A percentile compares a stretch with the other conserved stretches of the same genome.
phyloP scores from a whole-genome alignment of 92 coral and sea anemone genomes.

The Zoanthus sansibaricus region DNA sequence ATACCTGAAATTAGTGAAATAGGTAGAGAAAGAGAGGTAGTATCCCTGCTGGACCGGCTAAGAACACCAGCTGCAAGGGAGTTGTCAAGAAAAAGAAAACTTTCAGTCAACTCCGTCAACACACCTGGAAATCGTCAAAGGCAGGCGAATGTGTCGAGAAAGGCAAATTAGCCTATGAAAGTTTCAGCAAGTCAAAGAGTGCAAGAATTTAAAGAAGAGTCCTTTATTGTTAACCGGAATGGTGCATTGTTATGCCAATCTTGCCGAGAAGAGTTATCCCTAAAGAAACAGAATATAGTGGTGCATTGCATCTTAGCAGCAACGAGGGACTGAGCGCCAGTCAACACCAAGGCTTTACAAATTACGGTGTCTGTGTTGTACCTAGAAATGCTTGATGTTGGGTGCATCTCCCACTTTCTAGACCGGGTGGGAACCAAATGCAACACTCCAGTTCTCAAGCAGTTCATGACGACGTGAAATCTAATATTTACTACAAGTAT shows the following conservation, averaged over 20 bases:
- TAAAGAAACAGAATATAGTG: slow-evolving; percentile 42
- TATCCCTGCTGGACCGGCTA: background rate
- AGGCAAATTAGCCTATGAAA: background rate
- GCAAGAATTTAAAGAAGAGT: slow-evolving; percentile 45
- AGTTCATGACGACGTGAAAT: too few relatives aligned
- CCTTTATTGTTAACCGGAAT: background rate
- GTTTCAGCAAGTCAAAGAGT: slow-evolving; percentile 32
- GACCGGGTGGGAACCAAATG: too few relatives aligned
- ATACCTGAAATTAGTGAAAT: background rate
- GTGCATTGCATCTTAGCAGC: background rate
- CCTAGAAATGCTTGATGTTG: too few relatives aligned
- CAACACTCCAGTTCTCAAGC: too few relatives aligned
- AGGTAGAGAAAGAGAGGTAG: slow-evolving; percentile 18
- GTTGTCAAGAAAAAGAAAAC: background rate
- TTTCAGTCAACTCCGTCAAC: background rate
- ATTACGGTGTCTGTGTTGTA: too few relatives aligned
- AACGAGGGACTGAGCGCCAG: too few relatives aligned
- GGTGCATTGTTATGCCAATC: too few relatives aligned
- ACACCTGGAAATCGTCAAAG: background rate
- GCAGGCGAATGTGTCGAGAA: background rate
- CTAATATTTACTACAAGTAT: too few relatives aligned
- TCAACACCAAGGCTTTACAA: too few relatives aligned
- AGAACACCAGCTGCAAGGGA: background rate
- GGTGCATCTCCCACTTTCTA: too few relatives aligned
- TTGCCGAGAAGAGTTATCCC: slow-evolving; percentile 30